Evolutionary conservation across 2,113 vertebrate species (phyloP).

Genomic region (Tenebrosternarchus preto): DNA sequence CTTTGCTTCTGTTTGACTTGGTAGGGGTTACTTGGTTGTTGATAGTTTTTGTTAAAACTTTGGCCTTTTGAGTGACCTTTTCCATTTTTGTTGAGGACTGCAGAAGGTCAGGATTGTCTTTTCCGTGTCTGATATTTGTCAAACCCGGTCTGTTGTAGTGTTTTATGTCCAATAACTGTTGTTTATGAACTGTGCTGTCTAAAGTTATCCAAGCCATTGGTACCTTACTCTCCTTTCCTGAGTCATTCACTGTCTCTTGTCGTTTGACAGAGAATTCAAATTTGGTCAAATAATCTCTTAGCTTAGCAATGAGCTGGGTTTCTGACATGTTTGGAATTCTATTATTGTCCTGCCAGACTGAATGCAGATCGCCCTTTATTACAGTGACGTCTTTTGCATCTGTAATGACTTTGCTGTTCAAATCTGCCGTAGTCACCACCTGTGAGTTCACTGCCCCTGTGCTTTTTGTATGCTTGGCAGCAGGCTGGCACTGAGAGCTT

Average conservation of each 20-base stretch:
- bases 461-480: conserved; percentile 1
- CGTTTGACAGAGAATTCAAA: conserved; percentile 50
- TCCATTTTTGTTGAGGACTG: conserved; percentile 3
- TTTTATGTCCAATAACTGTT: conserved; percentile 27
- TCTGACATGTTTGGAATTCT: conserved; percentile 33
- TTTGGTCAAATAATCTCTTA: conserved; percentile 56
- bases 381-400: not conserved
- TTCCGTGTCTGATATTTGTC: not conserved
- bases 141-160: conserved; percentile 24
- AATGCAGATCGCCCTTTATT: conserved; percentile 16
- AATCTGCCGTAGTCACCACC: conserved; percentile 12
- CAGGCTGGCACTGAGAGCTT: not conserved
- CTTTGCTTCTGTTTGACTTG: conserved; percentile 29
- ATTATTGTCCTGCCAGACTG: conserved; percentile 12
- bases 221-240: not conserved
- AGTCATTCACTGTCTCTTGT: conserved; percentile 43
- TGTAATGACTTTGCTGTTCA: not conserved
- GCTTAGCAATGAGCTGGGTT: conserved; percentile 53
- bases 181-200: conserved; percentile 45
- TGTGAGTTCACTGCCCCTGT: not conserved
- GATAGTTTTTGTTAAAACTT: not conserved
- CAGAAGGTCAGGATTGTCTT: not conserved
- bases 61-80: not conserved
- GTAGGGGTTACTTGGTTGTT: not conserved
- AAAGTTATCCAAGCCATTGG: conserved; percentile 47